Conservation (phyloP, 2,888 invertebrate genomes). For the Rugalucina vietnamica region DNA sequence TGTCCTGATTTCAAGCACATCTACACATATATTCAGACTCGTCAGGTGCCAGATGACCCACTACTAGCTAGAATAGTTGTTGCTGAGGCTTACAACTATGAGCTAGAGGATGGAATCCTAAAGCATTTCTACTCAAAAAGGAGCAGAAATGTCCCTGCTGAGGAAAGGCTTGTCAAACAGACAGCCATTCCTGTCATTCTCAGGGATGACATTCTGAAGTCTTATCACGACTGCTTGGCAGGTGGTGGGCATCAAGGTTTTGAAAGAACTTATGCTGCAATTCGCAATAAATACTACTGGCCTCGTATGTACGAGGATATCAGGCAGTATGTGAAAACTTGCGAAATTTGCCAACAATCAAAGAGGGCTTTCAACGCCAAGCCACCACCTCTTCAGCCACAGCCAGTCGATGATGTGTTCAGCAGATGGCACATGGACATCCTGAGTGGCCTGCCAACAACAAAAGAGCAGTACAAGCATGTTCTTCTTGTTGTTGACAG, state of each 20-base stretch:
- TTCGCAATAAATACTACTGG: slow-evolving; percentile 58
- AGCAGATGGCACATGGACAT: too few relatives aligned
- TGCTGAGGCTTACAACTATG: slow-evolving; percentile 11
- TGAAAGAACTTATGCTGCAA: slow-evolving; percentile 54
- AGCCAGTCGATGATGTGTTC: too few relatives aligned
- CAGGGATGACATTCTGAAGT: slow-evolving; percentile 40
- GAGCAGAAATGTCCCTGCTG: background rate
- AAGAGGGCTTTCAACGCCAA: background rate
- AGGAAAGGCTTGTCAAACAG: slow-evolving; percentile 11
- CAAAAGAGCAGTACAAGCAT: slow-evolving; percentile 47
- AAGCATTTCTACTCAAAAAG: slow-evolving; percentile 10
- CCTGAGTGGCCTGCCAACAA: slow-evolving; percentile 39
- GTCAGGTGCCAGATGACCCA: slow-evolving; percentile 20
- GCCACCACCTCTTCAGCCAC: background rate
- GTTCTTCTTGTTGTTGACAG: slow-evolving; percentile 56
- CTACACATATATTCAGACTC: too few relatives aligned
- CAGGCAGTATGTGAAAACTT: background rate
- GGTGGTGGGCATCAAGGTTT: slow-evolving; percentile 61
- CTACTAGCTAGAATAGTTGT: background rate
- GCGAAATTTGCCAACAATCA: background rate
- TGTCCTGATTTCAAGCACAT: too few relatives aligned
- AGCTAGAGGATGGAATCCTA: background rate
- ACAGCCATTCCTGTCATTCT: slow-evolving; percentile 29
- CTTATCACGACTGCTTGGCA: slow-evolving; percentile 49
- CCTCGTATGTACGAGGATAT: slow-evolving; percentile 58